Conservation (phyloP, 2,888 invertebrate genomes). For the Platycheirus albimanus region DNA sequence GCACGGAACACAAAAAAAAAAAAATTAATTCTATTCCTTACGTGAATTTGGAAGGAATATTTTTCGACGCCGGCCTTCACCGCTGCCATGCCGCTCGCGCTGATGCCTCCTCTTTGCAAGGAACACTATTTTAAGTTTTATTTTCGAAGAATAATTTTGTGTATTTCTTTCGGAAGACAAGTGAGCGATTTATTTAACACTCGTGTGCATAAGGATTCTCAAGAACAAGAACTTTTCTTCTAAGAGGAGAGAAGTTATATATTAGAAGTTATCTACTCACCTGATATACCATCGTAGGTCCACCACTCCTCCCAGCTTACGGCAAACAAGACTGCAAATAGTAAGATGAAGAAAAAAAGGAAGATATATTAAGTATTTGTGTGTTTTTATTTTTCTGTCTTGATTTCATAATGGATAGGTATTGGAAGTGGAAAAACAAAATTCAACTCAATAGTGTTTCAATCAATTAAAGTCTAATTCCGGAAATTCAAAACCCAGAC, state of each 20-base stretch:
- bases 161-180: slow-evolving; percentile 64
- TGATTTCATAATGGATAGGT: background rate
- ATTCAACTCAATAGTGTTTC: too few species aligned
- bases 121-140: background rate
- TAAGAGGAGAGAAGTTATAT: slow-evolving; percentile 35
- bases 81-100: too few species aligned
- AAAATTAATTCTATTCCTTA: slow-evolving; percentile 42
- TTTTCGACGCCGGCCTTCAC: background rate
- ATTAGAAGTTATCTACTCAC: slow-evolving; percentile 84
- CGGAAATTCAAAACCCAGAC: too few species aligned
- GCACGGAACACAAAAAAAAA: slow-evolving; percentile 1
- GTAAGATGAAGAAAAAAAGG: slow-evolving; percentile 54
- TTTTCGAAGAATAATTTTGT: slow-evolving; percentile 52
- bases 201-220: slow-evolving; percentile 50
- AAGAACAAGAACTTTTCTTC: background rate
- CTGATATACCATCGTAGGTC: slow-evolving; percentile 97
- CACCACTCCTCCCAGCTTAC: slow-evolving; percentile 97
- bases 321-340: slow-evolving; percentile 79
- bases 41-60: slow-evolving; percentile 21
- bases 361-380: background rate
- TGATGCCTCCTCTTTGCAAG: background rate
- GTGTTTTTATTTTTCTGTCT: slow-evolving; percentile 25
- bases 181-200: slow-evolving; percentile 73
- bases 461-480: too few species aligned
- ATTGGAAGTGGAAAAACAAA: background rate